Percentiles rank a stretch among this genome's conserved stretches.
These are phyloP conservation scores for Brachionus koreanus DNA, from an alignment of 1,140 invertebrate genomes.

Conservation along the genomic window DNA sequence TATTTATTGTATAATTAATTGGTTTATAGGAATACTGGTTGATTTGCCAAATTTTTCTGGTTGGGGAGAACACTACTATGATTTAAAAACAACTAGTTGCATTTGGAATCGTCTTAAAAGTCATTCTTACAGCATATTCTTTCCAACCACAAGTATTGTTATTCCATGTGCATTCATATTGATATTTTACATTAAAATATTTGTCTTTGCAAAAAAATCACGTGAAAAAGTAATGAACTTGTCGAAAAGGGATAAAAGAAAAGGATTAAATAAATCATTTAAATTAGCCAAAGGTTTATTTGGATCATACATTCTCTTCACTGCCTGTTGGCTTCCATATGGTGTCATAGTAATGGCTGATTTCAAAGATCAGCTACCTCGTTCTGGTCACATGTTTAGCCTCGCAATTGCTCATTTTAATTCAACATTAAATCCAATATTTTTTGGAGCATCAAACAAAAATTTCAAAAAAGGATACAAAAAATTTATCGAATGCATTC, in stretches of 20 bases:
- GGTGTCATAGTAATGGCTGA: conserved; percentile 6
- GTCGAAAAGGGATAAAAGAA: not conserved
- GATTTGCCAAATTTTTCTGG: conserved; percentile 45
- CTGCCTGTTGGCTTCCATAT: conserved; percentile 22
- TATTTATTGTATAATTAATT: conserved; percentile 43
- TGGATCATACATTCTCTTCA: not conserved
- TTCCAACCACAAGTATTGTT: conserved; percentile 23
- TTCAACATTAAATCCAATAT: conserved; percentile 35
- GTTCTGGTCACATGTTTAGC: not conserved
- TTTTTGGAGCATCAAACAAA: conserved; percentile 7
- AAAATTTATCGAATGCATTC: not conserved
- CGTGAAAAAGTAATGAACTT: not conserved
- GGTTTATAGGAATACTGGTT: conserved; percentile 45
- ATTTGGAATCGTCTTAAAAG: conserved; percentile 45
- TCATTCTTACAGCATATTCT: conserved; percentile 46
- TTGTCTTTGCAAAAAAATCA: conserved; percentile 7
- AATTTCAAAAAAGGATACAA: conserved; percentile 28
- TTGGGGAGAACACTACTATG: conserved; percentile 46
- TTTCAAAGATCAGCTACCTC: not conserved
- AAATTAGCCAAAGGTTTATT: conserved; percentile 42
- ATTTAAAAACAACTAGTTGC: conserved; percentile 45
- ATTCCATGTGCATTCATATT: conserved; percentile 19
- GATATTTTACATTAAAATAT: conserved; percentile 30
- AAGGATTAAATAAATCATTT: not conserved
- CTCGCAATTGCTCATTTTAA: conserved; percentile 29